A percentile compares a stretch with the other conserved stretches of the same genome.
These are phyloP conservation scores for Bombylius major DNA, from an alignment of 2,888 invertebrate genomes.

Conservation along the genomic window DNA sequence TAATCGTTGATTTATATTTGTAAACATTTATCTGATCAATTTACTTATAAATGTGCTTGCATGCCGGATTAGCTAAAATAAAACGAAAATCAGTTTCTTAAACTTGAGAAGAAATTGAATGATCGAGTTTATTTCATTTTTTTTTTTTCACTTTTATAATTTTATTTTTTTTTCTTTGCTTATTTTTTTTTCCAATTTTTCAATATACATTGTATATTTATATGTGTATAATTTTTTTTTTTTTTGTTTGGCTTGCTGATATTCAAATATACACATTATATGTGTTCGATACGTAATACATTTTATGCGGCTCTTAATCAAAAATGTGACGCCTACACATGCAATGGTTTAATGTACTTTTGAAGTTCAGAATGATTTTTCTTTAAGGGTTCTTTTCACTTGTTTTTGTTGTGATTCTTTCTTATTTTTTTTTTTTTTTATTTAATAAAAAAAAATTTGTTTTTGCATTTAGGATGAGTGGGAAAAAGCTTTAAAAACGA, in stretches of 20 bases:
- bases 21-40: slow-evolving; percentile 19
- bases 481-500: too few species aligned
- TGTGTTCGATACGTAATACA: neutral
- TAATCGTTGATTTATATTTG: slow-evolving; percentile 16
- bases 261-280: too few species aligned
- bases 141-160: neutral
- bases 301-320: slow-evolving; percentile 8
- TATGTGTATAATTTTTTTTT: neutral
- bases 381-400: neutral
- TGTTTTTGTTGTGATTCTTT: too few species aligned
- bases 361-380: neutral
- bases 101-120: neutral
- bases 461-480: too few species aligned
- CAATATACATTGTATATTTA: too few species aligned
- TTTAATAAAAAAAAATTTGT: too few species aligned
- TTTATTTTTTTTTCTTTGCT: neutral
- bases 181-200: neutral
- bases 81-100: neutral
- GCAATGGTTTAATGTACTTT: slow-evolving; percentile 6
- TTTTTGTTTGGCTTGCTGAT: neutral
- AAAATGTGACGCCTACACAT: slow-evolving; percentile 8
- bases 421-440: too few species aligned
- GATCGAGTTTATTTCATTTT: neutral
- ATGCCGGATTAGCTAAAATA: slow-evolving; percentile 3
- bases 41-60: slow-evolving; percentile 16